Evolutionary conservation across 2,888 invertebrate species (phyloP), one percentile per base, ranked within the genome.

Genomic region (Carcina quercana): DNA sequence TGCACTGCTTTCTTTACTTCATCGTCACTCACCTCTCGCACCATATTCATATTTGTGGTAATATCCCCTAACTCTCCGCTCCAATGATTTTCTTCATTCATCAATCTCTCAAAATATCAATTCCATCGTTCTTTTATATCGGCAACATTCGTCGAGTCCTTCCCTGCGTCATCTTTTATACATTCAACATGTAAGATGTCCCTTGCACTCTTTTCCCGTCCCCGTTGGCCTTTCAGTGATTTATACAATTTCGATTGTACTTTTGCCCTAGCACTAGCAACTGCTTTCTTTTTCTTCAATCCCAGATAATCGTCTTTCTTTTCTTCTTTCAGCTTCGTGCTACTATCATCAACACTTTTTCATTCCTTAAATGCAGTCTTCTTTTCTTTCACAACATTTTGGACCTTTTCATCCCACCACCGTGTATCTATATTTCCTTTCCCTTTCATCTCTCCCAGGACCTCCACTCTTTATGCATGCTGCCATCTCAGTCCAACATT

Each of bases 1-100:
- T 29, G 25, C 25, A 32, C 22, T n/a, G 12, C 30, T 30, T 22
- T 30, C 22, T 22, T 22, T n/a, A 22, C 22, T n/a, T 22, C 10
- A 8, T n/a, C 22, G 3, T 8, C 3, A n/a, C 22, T n/a, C 5
- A 22, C 22, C 22, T 22, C 10, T 22, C 10, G 5, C 22, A 22
- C 25, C 13, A 25, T 6, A 5, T 13, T 5, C 13, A 25, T 5
- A 25, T 25, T 25, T 3, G 13, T 17, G 17, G 17, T 17, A 5
- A 5, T 17, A 17, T 17, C n/a, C 17, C 7, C 17, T 5, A 17
- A 7, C 17, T 5, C 17, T 5, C 4, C 17, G 7, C 17, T 17
- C 17, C 4, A 17, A 5, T 17, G 7, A 17, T 17, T 17, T 7
- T 17, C 17, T 17, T 17, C 17, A 17, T 17, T 17, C 17, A 17